phyloP scores from a whole-genome alignment of 1,140 invertebrate species.

The Scylla paramamosain region DNA sequence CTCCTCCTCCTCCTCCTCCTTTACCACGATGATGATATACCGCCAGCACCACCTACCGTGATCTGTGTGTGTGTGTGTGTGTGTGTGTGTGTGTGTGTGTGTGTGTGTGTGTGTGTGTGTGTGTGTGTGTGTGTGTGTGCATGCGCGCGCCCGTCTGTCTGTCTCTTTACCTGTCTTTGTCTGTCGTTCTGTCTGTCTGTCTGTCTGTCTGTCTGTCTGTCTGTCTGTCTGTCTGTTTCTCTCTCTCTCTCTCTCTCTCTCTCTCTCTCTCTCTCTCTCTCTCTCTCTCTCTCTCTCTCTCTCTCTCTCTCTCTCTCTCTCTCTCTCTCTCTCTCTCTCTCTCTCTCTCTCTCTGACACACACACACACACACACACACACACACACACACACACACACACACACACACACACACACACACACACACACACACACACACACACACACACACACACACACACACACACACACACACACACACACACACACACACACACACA shows the following conservation, averaged over 20 bases:
- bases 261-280: too few species aligned
- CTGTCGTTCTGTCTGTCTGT: too few species aligned
- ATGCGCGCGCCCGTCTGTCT: neutral
- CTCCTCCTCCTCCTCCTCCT: too few species aligned
- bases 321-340: neutral
- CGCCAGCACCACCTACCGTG: too few species aligned
- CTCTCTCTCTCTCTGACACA: neutral
- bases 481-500: too few species aligned
- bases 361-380: neutral
- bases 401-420: neutral
- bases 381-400: neutral
- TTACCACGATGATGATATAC: too few species aligned
- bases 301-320: too few species aligned
- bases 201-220: neutral
- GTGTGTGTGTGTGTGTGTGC: conserved; percentile 22
- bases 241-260: too few species aligned
- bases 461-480: too few species aligned
- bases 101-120: neutral
- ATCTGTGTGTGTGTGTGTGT: neutral
- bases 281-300: too few species aligned
- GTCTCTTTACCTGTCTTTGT: neutral
- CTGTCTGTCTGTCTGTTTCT: neutral
- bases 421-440: too few species aligned
- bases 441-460: too few species aligned
- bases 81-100: neutral